Conservation (phyloP, 2,797 vertebrate species). For the Anableps anableps region DNA sequence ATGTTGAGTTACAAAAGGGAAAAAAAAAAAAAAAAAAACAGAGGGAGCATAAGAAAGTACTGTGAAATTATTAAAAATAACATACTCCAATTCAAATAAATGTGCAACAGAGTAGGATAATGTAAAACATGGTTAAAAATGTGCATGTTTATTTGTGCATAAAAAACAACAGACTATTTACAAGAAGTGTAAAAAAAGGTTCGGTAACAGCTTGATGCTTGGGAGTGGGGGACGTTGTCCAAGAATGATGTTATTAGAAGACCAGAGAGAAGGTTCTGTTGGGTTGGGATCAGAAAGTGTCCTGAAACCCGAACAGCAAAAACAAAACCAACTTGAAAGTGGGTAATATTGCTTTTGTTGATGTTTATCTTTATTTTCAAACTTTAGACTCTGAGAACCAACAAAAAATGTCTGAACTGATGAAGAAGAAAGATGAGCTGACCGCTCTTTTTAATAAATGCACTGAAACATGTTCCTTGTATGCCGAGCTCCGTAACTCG, state of each 20-base stretch:
- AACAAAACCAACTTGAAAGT: not conserved
- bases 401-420: slow-evolving; percentile 82
- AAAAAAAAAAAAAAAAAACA: too few species aligned
- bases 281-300: not conserved
- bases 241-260: too few species aligned
- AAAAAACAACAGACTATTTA: not conserved
- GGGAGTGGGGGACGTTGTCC: too few species aligned
- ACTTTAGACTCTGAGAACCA: slow-evolving; percentile 86
- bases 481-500: slow-evolving; percentile 70
- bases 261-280: not conserved
- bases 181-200: too few species aligned
- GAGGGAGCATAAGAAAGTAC: too few species aligned
- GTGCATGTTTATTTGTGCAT: too few species aligned
- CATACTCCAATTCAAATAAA: too few species aligned
- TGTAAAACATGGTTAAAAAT: too few species aligned
- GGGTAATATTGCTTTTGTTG: not conserved
- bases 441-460: slow-evolving; percentile 44
- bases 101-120: too few species aligned
- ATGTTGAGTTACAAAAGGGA: too few species aligned
- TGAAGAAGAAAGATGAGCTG: slow-evolving; percentile 84
- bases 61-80: too few species aligned
- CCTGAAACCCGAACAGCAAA: not conserved
- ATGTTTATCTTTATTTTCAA: not conserved
- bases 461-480: slow-evolving; percentile 65
- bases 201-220: too few species aligned